phyloP scores from a whole-genome alignment of 2,113 vertebrate genomes.

The Ochotona curzoniae region DNA sequence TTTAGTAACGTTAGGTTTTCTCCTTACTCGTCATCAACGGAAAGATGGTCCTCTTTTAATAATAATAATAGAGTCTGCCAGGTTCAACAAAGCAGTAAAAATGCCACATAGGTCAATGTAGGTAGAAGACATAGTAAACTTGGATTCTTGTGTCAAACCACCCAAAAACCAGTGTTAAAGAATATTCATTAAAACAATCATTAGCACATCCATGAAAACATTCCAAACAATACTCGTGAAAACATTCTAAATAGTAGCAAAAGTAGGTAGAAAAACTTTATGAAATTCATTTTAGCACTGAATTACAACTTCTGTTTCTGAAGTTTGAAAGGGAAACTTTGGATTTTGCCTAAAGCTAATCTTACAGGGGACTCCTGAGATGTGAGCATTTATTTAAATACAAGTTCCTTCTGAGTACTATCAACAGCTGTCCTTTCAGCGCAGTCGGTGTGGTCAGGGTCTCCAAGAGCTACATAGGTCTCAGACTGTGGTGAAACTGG shows the following conservation, averaged over 20 bases:
- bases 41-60: conserved; percentile 50
- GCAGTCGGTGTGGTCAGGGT: neutral
- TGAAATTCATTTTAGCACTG: conserved; percentile 13
- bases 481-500: neutral
- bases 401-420: neutral
- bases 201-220: neutral
- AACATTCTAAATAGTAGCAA: conserved; percentile 3
- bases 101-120: neutral
- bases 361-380: neutral
- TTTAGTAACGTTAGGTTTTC: conserved; percentile 38
- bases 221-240: neutral
- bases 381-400: neutral
- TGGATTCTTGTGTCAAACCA: conserved; percentile 19
- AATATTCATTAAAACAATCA: neutral
- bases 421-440: neutral
- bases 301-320: conserved; percentile 31
- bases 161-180: conserved; percentile 25
- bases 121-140: conserved; percentile 6
- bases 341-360: neutral
- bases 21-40: neutral
- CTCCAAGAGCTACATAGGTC: neutral
- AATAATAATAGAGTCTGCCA: neutral
- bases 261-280: neutral
- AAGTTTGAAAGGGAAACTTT: conserved; percentile 38
- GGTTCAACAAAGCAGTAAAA: neutral